phyloP scores from a whole-genome alignment of 2,797 vertebrate species.

The Enteromius paludinosus region DNA sequence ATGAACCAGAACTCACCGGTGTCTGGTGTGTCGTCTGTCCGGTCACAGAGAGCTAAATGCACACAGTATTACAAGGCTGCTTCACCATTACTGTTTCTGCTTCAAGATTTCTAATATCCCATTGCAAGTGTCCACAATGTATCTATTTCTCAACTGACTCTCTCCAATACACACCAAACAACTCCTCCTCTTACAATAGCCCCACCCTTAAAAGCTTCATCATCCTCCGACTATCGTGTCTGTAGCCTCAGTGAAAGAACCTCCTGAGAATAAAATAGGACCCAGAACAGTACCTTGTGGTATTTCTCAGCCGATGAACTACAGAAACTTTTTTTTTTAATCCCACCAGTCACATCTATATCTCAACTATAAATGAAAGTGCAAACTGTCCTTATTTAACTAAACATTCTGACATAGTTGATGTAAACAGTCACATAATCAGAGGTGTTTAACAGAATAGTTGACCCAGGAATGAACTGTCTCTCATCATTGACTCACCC shows the following conservation, averaged over 20 bases:
- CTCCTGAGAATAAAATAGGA: not conserved
- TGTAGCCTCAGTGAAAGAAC: not conserved
- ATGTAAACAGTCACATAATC: not conserved
- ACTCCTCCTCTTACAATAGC: conserved; percentile 62
- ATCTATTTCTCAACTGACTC: conserved; percentile 48
- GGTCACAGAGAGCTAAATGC: conserved; percentile 9
- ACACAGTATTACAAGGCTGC: not conserved
- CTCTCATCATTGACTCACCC: not conserved
- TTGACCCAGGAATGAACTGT: not conserved
- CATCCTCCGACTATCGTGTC: not conserved
- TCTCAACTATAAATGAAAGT: not conserved
- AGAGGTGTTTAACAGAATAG: not conserved
- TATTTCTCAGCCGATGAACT: not conserved
- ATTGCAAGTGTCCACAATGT: conserved; percentile 21
- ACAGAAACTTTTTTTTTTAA: not conserved
- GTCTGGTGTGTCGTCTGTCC: not conserved
- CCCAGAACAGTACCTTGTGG: not conserved
- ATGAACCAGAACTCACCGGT: conserved; percentile 21
- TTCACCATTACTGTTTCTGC: conserved; percentile 17
- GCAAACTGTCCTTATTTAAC: not conserved
- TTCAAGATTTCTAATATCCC: conserved; percentile 24
- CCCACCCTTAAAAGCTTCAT: conserved; percentile 23
- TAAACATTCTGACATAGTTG: not conserved
- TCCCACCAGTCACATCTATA: not conserved
- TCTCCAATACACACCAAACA: conserved; percentile 46